Conservation (phyloP, 2,797 vertebrate genomes). For the Loriculus beryllinus region DNA sequence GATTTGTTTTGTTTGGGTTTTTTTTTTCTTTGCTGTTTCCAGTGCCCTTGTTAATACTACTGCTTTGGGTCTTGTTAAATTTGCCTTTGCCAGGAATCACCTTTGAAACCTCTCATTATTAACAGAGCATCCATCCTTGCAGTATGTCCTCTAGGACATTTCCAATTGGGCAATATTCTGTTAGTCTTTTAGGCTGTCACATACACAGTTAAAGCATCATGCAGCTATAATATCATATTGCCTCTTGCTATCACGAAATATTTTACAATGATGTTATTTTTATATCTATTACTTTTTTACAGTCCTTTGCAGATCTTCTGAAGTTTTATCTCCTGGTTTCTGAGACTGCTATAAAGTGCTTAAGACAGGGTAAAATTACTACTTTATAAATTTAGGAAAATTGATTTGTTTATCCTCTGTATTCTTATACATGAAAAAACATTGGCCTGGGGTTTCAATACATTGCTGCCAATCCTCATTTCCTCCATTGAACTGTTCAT, state of each 20-base stretch:
- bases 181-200: not conserved
- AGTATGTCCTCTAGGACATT: constrained; percentile 6
- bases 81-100: not conserved
- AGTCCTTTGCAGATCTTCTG: not conserved
- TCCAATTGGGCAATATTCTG: not conserved
- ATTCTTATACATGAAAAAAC: not conserved
- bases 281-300: not conserved
- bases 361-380: not conserved
- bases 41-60: constrained; percentile 13
- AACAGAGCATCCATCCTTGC: constrained; percentile 8
- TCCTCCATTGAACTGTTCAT: not conserved
- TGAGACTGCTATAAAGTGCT: not conserved
- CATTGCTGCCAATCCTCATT: not conserved
- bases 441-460: not conserved
- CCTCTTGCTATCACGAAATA: not conserved
- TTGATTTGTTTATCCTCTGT: not conserved
- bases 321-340: not conserved
- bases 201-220: not conserved
- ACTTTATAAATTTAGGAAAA: not conserved
- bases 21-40: not conserved
- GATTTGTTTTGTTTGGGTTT: not conserved
- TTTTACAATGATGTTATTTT: not conserved
- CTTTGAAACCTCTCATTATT: constrained; percentile 37
- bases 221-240: not conserved
- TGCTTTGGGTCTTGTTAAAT: constrained; percentile 32